Conservation (phyloP, 2,797 vertebrate genomes). For the Sebastes iracundus region DNA sequence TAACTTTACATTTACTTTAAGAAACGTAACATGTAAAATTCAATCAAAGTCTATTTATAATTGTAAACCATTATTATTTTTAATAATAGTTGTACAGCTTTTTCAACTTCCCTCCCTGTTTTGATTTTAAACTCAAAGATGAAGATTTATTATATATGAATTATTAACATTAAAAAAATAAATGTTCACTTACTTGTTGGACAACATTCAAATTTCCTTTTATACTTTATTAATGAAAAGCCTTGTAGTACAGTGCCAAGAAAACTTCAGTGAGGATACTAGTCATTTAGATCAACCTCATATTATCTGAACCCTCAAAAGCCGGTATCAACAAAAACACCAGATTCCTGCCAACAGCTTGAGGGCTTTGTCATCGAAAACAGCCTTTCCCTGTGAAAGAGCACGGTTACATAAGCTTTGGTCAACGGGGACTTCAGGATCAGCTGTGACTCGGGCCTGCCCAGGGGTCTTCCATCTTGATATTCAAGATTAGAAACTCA, state of each 20-base stretch:
- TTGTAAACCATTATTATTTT: background rate
- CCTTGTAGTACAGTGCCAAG: background rate
- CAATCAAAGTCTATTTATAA: background rate
- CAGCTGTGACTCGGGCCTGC: background rate
- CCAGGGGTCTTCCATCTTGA: background rate
- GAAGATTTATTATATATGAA: background rate
- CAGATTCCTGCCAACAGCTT: background rate
- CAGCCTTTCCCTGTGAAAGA: background rate
- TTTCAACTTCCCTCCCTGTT: background rate
- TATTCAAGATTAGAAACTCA: background rate
- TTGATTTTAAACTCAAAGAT: background rate
- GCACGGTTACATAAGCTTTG: conserved; percentile 27
- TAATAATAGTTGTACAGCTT: too few species aligned
- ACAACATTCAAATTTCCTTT: background rate
- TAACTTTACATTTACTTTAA: background rate
- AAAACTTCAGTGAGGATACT: background rate
- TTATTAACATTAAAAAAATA: background rate
- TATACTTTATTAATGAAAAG: background rate
- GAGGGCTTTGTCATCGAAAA: conserved; percentile 9
- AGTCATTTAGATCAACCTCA: background rate
- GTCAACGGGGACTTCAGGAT: background rate
- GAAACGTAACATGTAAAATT: background rate
- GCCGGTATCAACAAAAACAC: conserved; percentile 2
- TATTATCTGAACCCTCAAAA: background rate
- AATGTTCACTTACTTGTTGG: background rate